Base-by-base conservation (phyloP, 1,140 invertebrate species). In the Glomeris maerens region DNA sequence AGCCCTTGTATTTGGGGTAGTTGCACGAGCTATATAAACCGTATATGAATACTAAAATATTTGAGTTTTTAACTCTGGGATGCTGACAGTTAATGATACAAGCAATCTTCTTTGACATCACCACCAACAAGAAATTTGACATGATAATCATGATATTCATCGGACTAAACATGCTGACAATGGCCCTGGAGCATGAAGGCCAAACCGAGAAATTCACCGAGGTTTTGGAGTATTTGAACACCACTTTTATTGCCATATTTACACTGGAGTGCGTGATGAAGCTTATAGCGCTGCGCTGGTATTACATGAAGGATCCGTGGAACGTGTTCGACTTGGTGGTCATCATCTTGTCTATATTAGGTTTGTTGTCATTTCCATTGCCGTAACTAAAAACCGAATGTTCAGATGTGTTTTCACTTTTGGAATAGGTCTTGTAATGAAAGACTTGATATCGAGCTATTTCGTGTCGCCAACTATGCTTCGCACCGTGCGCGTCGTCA, bases 121-220 rank as follows among this genome's bases (percentile, higher is more conserved):
- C 91, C 57, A 94, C 88, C 49, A 89, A 94, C 73, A 94, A 95
- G 71, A 96, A 96, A 72, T 98, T 98, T 73, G 94, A 98, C 73
- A 96, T 98, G 83, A 81, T 92, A 62, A 98, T 98, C 68, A 97
- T 98, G 92, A 78, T 95, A 70, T 92, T 96, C 72, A 98, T 98
- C 65, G 88, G 90, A 59, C 69, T 97, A 51, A 98, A 98, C 74
- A 98, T 97, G 93, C 75, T 96, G 56, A 92, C 91, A 47, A 98
- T 98, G 93, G 93, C 90, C 46, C 71, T 96, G 71, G 94, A 98
- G 71, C 87, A 94, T 70, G 93, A 96, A 68, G 78, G 88, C 62
- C 87, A 91, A 68, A 78, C 79, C 39, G 74, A 81, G 46, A 78
- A 78, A 36, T 91, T 89, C 70, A 84, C 81, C 60, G 73, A 75